phyloP scores from a whole-genome alignment of 2,888 invertebrate species.

The Nephrocerus scutellatus region DNA sequence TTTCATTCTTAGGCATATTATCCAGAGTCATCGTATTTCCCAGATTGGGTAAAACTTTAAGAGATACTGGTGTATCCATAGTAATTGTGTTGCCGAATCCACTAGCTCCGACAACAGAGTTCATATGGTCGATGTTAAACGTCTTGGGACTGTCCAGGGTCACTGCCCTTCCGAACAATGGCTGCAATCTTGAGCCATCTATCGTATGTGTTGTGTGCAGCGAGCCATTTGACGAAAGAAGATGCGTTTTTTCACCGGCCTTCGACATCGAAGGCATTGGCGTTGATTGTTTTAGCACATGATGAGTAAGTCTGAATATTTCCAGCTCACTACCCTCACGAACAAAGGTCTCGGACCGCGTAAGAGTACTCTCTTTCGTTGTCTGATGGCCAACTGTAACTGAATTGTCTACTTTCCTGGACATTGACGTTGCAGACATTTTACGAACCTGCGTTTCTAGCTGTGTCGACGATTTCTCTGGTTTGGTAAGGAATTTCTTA shows the following conservation, averaged over 20 bases:
- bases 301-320: conserved; percentile 20
- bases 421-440: too few relatives aligned
- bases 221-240: conserved; percentile 4
- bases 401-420: too few relatives aligned
- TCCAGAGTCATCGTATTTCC: too few relatives aligned
- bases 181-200: conserved; percentile 13
- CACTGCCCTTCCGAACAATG: not conserved
- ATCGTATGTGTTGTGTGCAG: conserved; percentile 24
- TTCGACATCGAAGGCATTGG: conserved; percentile 10
- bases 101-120: too few relatives aligned
- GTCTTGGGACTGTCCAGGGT: not conserved
- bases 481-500: conserved; percentile 33
- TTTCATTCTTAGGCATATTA: too few relatives aligned
- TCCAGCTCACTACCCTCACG: conserved; percentile 33
- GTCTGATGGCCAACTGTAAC: conserved; percentile 21
- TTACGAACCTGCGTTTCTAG: too few relatives aligned
- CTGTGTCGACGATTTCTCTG: conserved; percentile 22
- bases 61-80: not conserved
- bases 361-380: conserved; percentile 23
- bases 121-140: not conserved
- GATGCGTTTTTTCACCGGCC: conserved; percentile 1
- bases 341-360: conserved; percentile 44
- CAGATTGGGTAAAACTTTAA: too few relatives aligned
- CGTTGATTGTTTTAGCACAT: conserved; percentile 16
- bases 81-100: not conserved